Evolutionary conservation across 2,113 vertebrate species (phyloP).

Genomic region (Artemisiospiza belli): DNA sequence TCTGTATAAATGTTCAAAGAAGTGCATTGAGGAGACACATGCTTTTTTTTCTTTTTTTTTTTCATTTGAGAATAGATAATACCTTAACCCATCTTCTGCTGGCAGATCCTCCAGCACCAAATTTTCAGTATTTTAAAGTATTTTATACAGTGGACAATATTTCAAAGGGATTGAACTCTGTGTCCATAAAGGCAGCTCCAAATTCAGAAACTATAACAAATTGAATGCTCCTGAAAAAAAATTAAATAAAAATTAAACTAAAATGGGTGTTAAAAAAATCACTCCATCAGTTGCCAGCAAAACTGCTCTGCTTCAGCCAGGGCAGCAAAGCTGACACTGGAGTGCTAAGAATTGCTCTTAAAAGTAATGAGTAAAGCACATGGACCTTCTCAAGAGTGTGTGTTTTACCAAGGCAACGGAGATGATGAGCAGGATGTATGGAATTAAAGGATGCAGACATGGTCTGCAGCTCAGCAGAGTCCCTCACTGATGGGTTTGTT

Average conservation of each 20-base stretch:
- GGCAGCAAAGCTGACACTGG: background rate
- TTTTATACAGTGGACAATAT: background rate
- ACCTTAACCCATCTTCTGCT: background rate
- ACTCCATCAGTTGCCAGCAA: background rate
- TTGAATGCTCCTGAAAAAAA: background rate
- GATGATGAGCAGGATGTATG: background rate
- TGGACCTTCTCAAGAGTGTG: background rate
- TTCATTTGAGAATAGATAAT: background rate
- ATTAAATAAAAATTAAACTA: background rate
- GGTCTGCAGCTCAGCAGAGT: background rate
- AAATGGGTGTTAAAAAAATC: background rate
- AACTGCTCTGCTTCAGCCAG: background rate
- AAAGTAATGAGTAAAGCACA: background rate
- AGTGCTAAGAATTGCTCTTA: background rate
- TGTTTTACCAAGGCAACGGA: background rate
- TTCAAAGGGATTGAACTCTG: background rate
- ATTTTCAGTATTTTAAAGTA: background rate
- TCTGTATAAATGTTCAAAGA: conserved; percentile 4
- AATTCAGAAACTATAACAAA: background rate
- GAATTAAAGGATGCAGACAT: background rate
- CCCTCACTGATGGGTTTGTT: background rate
- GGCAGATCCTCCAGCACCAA: background rate
- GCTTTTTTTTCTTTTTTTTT: background rate
- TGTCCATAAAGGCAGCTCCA: background rate
- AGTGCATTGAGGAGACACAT: background rate